Evolutionary conservation across 2,797 vertebrate species (phyloP).

Genomic region (Megalops cyprinoides): DNA sequence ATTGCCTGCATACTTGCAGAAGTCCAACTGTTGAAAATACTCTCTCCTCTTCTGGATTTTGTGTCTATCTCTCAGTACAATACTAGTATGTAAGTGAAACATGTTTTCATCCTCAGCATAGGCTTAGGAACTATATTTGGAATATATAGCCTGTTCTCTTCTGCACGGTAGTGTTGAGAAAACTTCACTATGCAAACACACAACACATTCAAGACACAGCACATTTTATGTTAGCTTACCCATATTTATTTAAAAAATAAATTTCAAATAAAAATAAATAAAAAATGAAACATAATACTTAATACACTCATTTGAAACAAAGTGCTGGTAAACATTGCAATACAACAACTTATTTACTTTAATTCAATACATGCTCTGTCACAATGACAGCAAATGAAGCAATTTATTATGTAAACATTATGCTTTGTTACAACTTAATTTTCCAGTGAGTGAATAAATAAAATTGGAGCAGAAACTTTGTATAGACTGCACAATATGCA

Average conservation of each 20-base stretch:
- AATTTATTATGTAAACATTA: conserved; percentile 58
- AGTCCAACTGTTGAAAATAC: not conserved
- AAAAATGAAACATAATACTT: conserved; percentile 5
- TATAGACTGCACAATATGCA: conserved; percentile 36
- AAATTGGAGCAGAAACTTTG: conserved; percentile 28
- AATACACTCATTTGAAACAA: conserved; percentile 3
- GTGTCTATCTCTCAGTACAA: not conserved
- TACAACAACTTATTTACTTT: conserved; percentile 26
- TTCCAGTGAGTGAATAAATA: conserved; percentile 26
- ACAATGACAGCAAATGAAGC: conserved; percentile 41
- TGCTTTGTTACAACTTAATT: conserved; percentile 52
- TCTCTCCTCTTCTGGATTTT: not conserved
- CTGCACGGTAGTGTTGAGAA: not conserved
- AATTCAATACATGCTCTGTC: conserved; percentile 29
- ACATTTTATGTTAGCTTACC: conserved; percentile 1
- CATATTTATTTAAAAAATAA: conserved; percentile 20
- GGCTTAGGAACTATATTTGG: too few species aligned
- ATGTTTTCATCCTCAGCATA: not conserved
- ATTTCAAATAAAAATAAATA: not conserved
- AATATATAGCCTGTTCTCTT: too few species aligned
- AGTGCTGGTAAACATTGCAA: conserved; percentile 16
- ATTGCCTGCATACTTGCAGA: not conserved
- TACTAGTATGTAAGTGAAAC: not conserved
- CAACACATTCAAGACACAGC: not conserved
- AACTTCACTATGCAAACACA: not conserved